These are phyloP conservation scores for Dorcus hopei DNA, from an alignment of 2,888 invertebrate species.

Conservation along the genomic window DNA sequence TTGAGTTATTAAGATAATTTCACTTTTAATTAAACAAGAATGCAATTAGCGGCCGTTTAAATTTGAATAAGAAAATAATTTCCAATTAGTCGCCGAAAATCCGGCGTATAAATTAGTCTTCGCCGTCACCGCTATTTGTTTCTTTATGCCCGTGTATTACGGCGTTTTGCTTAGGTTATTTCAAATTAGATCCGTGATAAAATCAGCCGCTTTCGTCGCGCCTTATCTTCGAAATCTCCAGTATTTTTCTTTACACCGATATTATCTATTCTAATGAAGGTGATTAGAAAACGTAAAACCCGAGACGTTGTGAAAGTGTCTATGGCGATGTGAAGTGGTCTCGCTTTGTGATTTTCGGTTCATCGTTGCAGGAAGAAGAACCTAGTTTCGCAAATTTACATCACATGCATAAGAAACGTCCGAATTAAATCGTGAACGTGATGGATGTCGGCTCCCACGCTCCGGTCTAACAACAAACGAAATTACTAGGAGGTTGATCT, in stretches of 20 bases:
- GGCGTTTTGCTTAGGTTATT: slow-evolving; percentile 10
- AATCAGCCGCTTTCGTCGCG: not conserved
- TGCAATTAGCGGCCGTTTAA: slow-evolving; percentile 16
- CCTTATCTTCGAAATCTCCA: slow-evolving; percentile 2
- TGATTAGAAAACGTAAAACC: slow-evolving; percentile 17
- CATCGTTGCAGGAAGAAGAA: too few relatives aligned
- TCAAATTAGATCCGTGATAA: slow-evolving; percentile 16
- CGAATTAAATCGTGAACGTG: too few relatives aligned
- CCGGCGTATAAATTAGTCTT: slow-evolving; percentile 14
- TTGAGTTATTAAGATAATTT: too few relatives aligned
- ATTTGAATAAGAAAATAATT: slow-evolving; percentile 11
- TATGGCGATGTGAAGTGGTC: too few relatives aligned
- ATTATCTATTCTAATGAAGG: slow-evolving; percentile 20
- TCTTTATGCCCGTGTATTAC: slow-evolving; percentile 9
- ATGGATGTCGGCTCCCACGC: too few relatives aligned
- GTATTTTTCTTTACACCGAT: slow-evolving; percentile 17
- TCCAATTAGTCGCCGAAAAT: slow-evolving; percentile 13
- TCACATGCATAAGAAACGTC: too few relatives aligned
- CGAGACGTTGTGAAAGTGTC: not conserved
- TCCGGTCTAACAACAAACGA: too few relatives aligned
- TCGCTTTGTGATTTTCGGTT: too few relatives aligned
- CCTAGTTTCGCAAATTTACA: too few relatives aligned
- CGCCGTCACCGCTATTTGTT: slow-evolving; percentile 14
- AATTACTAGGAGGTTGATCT: too few relatives aligned
- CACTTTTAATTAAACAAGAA: too few relatives aligned